Conservation (phyloP, 2,113 vertebrate species). For the Fregata magnificens region DNA sequence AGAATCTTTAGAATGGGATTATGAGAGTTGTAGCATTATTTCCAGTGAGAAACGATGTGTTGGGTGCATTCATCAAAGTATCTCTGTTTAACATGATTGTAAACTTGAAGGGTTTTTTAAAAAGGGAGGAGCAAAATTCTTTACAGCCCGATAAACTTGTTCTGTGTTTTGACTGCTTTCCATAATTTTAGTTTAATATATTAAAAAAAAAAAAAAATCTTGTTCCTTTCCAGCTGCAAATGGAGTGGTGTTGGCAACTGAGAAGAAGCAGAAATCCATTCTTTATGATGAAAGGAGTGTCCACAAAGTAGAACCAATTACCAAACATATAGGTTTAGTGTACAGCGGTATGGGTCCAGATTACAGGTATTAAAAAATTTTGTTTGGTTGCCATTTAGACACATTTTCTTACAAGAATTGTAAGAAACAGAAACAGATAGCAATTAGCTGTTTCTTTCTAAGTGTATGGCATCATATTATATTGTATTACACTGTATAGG, state of each 20-base stretch:
- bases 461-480: not conserved
- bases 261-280: slow-evolving; percentile 99
- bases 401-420: not conserved
- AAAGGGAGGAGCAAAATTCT: not conserved
- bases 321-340: slow-evolving; percentile 98
- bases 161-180: not conserved
- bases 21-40: not conserved
- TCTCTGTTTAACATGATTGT: not conserved
- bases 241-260: slow-evolving; percentile 95
- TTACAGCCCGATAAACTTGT: not conserved
- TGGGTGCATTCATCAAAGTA: not conserved
- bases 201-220: not conserved
- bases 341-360: slow-evolving; percentile 99
- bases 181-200: not conserved
- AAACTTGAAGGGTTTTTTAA: not conserved
- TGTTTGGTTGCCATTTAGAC: not conserved
- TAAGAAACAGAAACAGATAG: not conserved
- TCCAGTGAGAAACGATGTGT: not conserved
- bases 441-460: not conserved
- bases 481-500: not conserved
- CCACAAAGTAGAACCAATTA: slow-evolving; percentile 98
- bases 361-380: slow-evolving; percentile 83
- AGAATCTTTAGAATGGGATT: not conserved
- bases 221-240: slow-evolving; percentile 85
- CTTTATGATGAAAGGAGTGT: slow-evolving; percentile 98